Conservation (phyloP, 2,113 vertebrate genomes). For the Oreochromis aureus region DNA sequence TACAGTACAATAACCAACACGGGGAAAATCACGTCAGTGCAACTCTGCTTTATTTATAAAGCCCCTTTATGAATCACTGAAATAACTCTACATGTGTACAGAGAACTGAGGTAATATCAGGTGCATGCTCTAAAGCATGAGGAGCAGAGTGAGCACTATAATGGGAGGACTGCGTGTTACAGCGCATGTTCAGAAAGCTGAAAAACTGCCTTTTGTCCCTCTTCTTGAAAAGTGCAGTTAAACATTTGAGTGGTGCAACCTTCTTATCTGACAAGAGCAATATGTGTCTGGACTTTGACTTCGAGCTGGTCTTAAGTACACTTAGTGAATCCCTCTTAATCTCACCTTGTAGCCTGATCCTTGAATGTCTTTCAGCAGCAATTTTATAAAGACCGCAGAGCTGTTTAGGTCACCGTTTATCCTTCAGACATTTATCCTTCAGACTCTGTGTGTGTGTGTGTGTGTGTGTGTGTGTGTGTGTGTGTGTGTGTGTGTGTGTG, state of each 20-base stretch:
- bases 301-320: background rate
- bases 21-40: background rate
- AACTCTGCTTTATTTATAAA: background rate
- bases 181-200: background rate
- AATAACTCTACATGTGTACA: fast-evolving
- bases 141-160: background rate
- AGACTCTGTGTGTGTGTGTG: too few species aligned
- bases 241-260: background rate
- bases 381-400: too few species aligned
- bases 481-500: too few species aligned
- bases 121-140: background rate
- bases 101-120: background rate
- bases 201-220: background rate
- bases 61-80: background rate
- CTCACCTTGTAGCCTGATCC: background rate
- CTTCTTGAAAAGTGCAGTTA: background rate
- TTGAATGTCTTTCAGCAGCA: too few species aligned
- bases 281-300: background rate
- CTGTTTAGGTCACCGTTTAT: too few species aligned
- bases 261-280: background rate
- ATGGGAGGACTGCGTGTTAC: fast-evolving
- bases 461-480: too few species aligned
- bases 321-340: background rate
- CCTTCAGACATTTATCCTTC: too few species aligned
- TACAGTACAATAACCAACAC: background rate